These are phyloP conservation scores for Operophtera brumata DNA, from an alignment of 2,888 invertebrate species.

Conservation along the genomic window DNA sequence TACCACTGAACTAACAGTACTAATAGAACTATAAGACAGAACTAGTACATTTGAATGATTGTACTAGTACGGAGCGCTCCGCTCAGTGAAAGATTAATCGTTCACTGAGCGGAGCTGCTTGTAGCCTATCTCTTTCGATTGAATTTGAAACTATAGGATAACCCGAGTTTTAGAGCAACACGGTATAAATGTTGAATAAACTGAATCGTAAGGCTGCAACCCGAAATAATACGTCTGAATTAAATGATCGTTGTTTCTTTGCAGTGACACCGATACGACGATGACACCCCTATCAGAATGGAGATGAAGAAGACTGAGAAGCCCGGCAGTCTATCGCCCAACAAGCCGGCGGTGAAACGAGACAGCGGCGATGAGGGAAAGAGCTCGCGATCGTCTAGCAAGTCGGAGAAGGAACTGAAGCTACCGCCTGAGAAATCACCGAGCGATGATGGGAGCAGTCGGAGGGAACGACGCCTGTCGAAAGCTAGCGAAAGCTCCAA, in stretches of 20 bases:
- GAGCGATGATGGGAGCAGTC: conserved; percentile 49
- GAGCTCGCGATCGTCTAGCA: conserved; percentile 62
- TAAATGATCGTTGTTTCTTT: not conserved
- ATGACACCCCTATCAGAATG: conserved; percentile 59
- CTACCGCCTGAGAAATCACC: conserved; percentile 68
- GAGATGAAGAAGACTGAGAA: conserved; percentile 75
- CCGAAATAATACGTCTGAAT: too few species aligned
- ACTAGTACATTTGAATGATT: too few species aligned
- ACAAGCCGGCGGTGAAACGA: conserved; percentile 55
- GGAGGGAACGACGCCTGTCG: conserved; percentile 56
- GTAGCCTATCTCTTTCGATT: too few species aligned
- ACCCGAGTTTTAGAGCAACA: too few species aligned
- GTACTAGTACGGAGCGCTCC: too few species aligned
- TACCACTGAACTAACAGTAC: too few species aligned
- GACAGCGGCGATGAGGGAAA: conserved; percentile 62
- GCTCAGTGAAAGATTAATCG: too few species aligned
- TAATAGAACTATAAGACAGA: too few species aligned
- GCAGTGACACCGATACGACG: conserved; percentile 58
- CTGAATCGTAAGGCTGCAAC: too few species aligned
- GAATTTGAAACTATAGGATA: too few species aligned
- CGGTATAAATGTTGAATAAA: too few species aligned
- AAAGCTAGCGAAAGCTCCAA: conserved; percentile 65
- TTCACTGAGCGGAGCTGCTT: too few species aligned
- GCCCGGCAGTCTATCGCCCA: conserved; percentile 70
- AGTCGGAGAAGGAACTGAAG: conserved; percentile 63